phyloP scores from a whole-genome alignment of 2,113 vertebrate species.

The Archilochus colubris region DNA sequence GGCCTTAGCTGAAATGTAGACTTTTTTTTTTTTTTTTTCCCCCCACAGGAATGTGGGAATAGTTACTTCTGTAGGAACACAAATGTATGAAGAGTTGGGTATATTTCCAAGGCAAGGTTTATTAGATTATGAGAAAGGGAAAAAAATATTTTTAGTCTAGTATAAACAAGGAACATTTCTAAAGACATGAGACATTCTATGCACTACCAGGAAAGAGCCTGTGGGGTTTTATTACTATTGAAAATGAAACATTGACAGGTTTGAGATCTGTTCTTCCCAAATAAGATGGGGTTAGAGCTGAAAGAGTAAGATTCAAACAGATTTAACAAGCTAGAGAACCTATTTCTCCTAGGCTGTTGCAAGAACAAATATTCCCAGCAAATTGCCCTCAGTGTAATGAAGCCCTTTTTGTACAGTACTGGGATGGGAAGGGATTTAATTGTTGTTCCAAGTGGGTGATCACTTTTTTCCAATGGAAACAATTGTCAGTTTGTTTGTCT shows the following conservation, averaged over 20 bases:
- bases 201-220: background rate
- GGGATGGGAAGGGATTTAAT: background rate
- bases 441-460: background rate
- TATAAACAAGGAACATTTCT: background rate
- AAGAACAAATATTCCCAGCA: background rate
- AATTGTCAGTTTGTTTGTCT: background rate
- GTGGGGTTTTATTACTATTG: conserved; percentile 5
- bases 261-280: background rate
- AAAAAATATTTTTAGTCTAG: background rate
- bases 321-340: background rate
- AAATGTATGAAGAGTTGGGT: background rate
- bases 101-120: background rate
- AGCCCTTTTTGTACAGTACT: background rate
- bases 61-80: background rate
- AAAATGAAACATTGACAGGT: background rate
- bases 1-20: background rate
- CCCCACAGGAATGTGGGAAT: background rate
- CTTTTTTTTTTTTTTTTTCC: no score
- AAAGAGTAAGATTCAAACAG: background rate
- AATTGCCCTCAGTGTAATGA: background rate
- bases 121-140: background rate
- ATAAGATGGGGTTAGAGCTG: background rate
- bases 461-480: background rate
- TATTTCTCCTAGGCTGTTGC: background rate
- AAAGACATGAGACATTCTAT: background rate